Base-by-base conservation (phyloP, 2,888 invertebrate genomes). In the Oegoconia quadripuncta region DNA sequence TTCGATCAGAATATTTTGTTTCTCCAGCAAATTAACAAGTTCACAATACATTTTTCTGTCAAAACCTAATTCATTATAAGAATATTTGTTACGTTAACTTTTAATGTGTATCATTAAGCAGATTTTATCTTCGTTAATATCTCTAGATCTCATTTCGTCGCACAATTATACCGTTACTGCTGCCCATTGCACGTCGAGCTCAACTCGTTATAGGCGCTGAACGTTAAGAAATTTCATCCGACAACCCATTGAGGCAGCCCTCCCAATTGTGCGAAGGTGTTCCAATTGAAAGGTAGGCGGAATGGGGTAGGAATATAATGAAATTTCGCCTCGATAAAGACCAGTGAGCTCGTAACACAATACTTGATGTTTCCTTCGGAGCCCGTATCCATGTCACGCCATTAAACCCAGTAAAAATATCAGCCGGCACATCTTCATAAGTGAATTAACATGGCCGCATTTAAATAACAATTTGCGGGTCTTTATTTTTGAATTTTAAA, bases 171-270 rank as follows among this genome's bases (percentile, higher is more conserved):
- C 78, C 82, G 83, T 84, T 82, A 83, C 73, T 72, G 60, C 60
- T 58, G 78, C 74, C 74, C 75, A 80, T 82, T 74, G 82, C 79
- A 80, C 77, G 83, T 78, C 76, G 79, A 72, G 66, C 73, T 74
- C 66, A 67, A 74, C 77, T 83, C 80, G 82, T 84, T 79, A 84
- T 83, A 71, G 75, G 67, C 66, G 78, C 76, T 78, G 80, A 82
- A 81, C 80, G 79, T 82, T 83, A 81, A 86, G 86, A 86, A 86
- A 86, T 86, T 84, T 86, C 78, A 86, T 86, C 84, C 81, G 77
- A 76, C 78, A 81, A 80, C 80, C 86, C 78, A 86, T 87, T 86
- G 76, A 84, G 70, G 74, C 79, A 72, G 70, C 84, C 86, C 80
- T 80, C 71, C 77, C 79, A 77, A 83, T 86, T 87, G 84, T 87